These are phyloP conservation scores for Eulimnadia texana DNA, from an alignment of 1,140 invertebrate genomes.

Conservation along the genomic window DNA sequence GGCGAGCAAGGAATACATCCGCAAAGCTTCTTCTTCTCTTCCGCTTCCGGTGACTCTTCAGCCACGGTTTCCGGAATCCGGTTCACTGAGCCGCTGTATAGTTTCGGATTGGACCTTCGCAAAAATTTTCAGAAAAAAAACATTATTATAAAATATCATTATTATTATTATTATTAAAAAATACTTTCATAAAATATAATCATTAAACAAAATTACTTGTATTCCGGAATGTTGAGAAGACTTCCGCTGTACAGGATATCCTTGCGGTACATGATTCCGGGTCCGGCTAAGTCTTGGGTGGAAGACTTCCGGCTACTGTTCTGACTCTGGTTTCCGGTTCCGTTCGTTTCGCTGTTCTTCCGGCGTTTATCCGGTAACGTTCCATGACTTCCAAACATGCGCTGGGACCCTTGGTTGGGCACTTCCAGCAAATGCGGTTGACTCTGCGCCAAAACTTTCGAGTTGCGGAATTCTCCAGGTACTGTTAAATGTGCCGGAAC, in stretches of 20 bases:
- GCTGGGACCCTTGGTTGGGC: constrained; percentile 7
- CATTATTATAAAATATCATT: not conserved
- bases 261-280: constrained; percentile 62
- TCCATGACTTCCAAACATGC: constrained; percentile 20
- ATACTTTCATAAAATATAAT: no score
- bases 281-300: constrained; percentile 13
- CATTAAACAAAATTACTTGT: no score
- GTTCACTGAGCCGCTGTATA: constrained; percentile 19
- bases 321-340: constrained; percentile 1
- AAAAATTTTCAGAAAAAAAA: not conserved
- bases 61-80: constrained; percentile 17
- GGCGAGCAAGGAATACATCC: constrained; percentile 27
- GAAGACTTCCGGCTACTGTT: constrained; percentile 8
- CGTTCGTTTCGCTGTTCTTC: constrained; percentile 4
- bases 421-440: constrained; percentile 21
- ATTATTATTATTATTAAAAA: no score
- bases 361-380: constrained; percentile 12
- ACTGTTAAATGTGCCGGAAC: not conserved
- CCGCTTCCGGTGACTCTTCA: constrained; percentile 18
- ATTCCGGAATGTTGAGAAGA: constrained; percentile 45
- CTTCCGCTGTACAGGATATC: constrained; percentile 79
- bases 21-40: constrained; percentile 19
- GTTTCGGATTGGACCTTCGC: constrained; percentile 18
- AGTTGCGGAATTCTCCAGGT: not conserved
- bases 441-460: constrained; percentile 19